These are phyloP conservation scores for Engraulis encrasicolus DNA, from an alignment of 2,113 vertebrate genomes.

Conservation along the genomic window DNA sequence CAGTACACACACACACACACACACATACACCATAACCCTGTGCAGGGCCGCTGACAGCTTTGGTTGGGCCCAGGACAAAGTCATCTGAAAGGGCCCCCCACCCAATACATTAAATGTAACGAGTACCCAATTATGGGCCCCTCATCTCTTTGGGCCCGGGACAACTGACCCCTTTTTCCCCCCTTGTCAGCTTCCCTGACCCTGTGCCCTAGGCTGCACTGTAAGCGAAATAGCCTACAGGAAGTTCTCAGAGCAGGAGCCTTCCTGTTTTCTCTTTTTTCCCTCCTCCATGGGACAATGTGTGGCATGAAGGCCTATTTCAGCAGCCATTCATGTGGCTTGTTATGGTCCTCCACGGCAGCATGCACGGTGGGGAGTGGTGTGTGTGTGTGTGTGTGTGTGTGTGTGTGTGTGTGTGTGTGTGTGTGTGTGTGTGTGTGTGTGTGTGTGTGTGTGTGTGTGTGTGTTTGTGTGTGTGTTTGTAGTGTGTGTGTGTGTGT, in stretches of 20 bases:
- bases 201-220: conserved; percentile 39
- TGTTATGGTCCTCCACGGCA: not conserved
- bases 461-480: not conserved
- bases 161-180: too few species aligned
- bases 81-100: too few species aligned
- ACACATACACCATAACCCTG: conserved; percentile 2
- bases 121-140: too few species aligned
- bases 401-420: too few species aligned
- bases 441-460: too few species aligned
- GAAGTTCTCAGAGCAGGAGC: conserved; percentile 75
- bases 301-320: conserved; percentile 42
- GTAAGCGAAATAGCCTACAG: conserved; percentile 66
- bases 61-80: too few species aligned
- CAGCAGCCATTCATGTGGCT: conserved; percentile 53
- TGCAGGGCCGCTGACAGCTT: too few species aligned
- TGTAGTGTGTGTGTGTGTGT: too few species aligned
- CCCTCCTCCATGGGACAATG: conserved; percentile 59
- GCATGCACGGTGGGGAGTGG: not conserved
- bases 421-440: too few species aligned
- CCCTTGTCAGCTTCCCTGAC: too few species aligned
- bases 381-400: not conserved
- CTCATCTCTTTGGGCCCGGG: too few species aligned
- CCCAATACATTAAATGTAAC: too few species aligned
- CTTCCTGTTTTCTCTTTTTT: conserved; percentile 75
- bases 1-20: conserved; percentile 25